phyloP scores from a whole-genome alignment of 1,140 invertebrate genomes.

The Laupala kohalensis region DNA sequence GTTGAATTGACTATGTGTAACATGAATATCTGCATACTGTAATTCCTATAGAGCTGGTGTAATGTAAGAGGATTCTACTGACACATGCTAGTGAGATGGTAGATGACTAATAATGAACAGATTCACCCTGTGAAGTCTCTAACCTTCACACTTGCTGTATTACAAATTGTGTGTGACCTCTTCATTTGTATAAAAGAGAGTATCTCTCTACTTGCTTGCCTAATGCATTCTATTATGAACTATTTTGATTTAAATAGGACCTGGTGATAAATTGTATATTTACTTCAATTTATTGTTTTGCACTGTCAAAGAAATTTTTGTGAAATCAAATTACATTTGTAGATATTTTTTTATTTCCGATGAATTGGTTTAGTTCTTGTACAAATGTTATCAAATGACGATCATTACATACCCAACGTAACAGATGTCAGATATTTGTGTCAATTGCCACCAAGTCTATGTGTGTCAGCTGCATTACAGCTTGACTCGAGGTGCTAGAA shows the following conservation, averaged over 20 bases:
- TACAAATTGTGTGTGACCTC: neutral
- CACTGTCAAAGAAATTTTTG: neutral
- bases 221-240: neutral
- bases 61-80: neutral
- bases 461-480: neutral
- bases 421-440: neutral
- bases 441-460: neutral
- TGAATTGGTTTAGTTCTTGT: neutral
- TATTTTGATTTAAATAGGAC: neutral
- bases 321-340: neutral
- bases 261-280: neutral
- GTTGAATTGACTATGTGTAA: neutral
- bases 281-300: neutral
- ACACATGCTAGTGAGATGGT: neutral
- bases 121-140: neutral
- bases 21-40: neutral
- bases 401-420: neutral
- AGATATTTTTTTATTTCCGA: neutral
- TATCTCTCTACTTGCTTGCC: neutral
- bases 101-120: neutral
- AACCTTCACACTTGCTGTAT: neutral
- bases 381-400: neutral
- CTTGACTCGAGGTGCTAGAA: neutral
- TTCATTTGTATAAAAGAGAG: neutral
- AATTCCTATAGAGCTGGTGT: neutral